Base-by-base conservation (phyloP, 2,888 invertebrate genomes). In the Rhyacophila evoluta region DNA sequence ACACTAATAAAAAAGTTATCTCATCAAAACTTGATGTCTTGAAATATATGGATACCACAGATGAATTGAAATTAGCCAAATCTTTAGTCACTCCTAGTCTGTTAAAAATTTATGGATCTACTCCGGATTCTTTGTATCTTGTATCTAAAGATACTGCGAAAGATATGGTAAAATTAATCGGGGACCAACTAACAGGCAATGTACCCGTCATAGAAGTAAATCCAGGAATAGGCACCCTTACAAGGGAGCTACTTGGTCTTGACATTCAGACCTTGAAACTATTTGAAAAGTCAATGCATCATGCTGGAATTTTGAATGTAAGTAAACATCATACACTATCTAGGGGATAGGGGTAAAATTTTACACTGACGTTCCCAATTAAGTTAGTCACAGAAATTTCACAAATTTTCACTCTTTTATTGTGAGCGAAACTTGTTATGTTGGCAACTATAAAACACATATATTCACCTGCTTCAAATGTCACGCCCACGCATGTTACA, bases 211-310 rank as follows among this genome's bases (percentile, higher is more conserved):
- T 93, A n/a, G 95, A 95, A 87, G 88, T 93, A 0, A 93, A 93
- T 86, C 93, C 95, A 0, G 95, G 95, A 0, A 86, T 92, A 55
- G 94, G 95, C 0, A 85, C 92, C 19, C 85, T 95, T 72, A 92
- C 93, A 1, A 85, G 88, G 82, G 88, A 92, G 83, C 84, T 95
- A 36, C 85, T 94, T 2, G 84, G 89, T 5, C 85, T 85, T 82
- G 89, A 88, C 15, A 86, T 91, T 28, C 87, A 88, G 6, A 85
- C 87, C 69, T 86, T 95, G 11, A 86, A 92, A 79, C 84, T 94
- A 78, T 92, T 91, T 84, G 95, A 95, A 86, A 84, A 86, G 5
- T 87, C 89, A 76, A 84, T 85, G 19, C 85, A 89, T 19, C 93
- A 93, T 85, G 84, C 88, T 76, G 82, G 85, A 0, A 84, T 86